These are phyloP conservation scores for Drosophila ustulata DNA, from an alignment of 2,888 invertebrate species.

Conservation along the genomic window DNA sequence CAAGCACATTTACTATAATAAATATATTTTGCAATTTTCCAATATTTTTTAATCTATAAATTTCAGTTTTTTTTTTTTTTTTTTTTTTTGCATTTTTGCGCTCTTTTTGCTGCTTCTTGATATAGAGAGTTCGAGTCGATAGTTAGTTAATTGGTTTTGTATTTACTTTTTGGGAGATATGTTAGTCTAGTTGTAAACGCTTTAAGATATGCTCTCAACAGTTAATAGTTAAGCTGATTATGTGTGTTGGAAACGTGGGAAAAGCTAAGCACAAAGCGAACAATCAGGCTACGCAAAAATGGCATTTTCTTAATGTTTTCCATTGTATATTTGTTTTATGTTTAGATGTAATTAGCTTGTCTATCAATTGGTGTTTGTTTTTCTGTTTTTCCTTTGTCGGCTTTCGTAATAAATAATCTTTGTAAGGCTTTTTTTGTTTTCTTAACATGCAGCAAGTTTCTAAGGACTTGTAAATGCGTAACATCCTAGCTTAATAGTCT, in stretches of 20 bases:
- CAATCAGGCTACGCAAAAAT: conserved; percentile 48
- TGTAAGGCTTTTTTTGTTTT: conserved; percentile 59
- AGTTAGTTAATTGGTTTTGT: no score
- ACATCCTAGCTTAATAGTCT: conserved; percentile 42
- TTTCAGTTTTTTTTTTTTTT: neutral
- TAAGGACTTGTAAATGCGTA: conserved; percentile 54
- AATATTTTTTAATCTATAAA: neutral
- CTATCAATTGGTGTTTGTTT: conserved; percentile 25
- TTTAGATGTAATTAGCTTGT: conserved; percentile 10
- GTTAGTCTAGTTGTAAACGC: conserved; percentile 10
- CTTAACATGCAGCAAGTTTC: conserved; percentile 61
- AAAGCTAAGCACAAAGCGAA: conserved; percentile 14
- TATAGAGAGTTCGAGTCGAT: neutral
- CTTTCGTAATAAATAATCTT: conserved; percentile 55
- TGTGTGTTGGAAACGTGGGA: neutral
- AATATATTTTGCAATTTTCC: conserved; percentile 10
- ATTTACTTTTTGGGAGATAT: conserved; percentile 13
- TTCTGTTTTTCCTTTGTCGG: conserved; percentile 18
- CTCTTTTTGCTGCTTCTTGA: conserved; percentile 18
- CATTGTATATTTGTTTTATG: conserved; percentile 14
- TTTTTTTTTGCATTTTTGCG: conserved; percentile 13
- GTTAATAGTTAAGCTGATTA: conserved; percentile 6
- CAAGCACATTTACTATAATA: conserved; percentile 32
- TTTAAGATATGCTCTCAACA: conserved; percentile 35
- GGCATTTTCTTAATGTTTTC: neutral